Conservation (phyloP, 2,113 vertebrate species). For the Perca fluviatilis region DNA sequence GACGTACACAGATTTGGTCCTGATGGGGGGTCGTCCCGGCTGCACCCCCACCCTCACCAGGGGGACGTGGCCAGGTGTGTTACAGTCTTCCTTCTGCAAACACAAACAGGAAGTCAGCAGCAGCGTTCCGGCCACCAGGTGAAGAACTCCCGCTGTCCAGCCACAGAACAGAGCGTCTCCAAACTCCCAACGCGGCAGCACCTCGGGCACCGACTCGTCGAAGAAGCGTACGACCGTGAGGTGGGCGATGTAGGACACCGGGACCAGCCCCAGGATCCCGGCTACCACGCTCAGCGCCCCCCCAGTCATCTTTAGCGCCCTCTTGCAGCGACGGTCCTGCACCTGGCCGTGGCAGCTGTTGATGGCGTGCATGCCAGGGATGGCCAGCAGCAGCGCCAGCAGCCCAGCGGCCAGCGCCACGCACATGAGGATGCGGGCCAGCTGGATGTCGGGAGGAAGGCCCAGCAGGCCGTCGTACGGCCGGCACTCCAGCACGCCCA, state of each 20-base stretch:
- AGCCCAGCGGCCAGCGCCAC: constrained; percentile 55
- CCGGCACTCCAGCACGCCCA: constrained; percentile 66
- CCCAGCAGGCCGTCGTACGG: constrained; percentile 68
- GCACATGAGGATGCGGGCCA: constrained; percentile 73
- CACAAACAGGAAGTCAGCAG: constrained; percentile 75
- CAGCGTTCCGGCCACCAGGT: constrained; percentile 75
- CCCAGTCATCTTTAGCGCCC: constrained; percentile 56
- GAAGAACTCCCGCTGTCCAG: constrained; percentile 77
- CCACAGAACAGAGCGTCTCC: constrained; percentile 79
- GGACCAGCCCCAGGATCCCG: constrained; percentile 69
- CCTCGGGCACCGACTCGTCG: constrained; percentile 64
- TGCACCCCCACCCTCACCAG: not conserved
- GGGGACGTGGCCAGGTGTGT: not conserved
- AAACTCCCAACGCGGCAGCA: constrained; percentile 78
- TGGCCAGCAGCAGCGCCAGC: constrained; percentile 68
- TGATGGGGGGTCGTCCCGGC: too few relatives aligned
- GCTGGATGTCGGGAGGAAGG: constrained; percentile 65
- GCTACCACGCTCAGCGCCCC: constrained; percentile 57
- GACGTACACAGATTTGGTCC: constrained; percentile 42
- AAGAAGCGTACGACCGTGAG: constrained; percentile 69
- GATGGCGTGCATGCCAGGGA: constrained; percentile 72
- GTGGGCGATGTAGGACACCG: constrained; percentile 76
- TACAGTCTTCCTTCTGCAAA: not conserved
- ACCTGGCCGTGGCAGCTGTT: constrained; percentile 61
- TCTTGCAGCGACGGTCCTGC: constrained; percentile 64